Evolutionary conservation across 2,888 invertebrate species (phyloP).

Genomic region (Drosophila aldrichi): DNA sequence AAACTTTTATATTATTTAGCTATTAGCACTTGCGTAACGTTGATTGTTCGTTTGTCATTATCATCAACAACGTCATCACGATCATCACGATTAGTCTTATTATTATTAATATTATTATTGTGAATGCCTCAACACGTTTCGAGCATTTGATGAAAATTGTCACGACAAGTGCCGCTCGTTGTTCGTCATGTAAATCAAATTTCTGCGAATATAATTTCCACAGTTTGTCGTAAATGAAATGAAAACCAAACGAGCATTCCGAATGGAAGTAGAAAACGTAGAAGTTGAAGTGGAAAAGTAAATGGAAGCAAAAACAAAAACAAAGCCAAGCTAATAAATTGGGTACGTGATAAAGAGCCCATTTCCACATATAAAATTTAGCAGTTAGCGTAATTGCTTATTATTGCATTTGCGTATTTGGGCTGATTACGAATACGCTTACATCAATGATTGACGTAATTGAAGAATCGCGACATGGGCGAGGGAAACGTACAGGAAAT

Average conservation of each 20-base stretch:
- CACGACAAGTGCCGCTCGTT: constrained; percentile 67
- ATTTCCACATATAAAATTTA: constrained; percentile 22
- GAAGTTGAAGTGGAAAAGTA: constrained; percentile 1
- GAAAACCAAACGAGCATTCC: constrained; percentile 35
- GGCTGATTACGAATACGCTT: constrained; percentile 23
- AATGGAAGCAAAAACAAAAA: neutral
- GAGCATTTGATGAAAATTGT: constrained; percentile 50
- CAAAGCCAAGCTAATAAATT: constrained; percentile 28
- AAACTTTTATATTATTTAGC: constrained; percentile 61
- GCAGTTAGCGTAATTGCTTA: constrained; percentile 20
- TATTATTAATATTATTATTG: constrained; percentile 26
- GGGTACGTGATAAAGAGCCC: constrained; percentile 51
- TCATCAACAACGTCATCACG: constrained; percentile 15
- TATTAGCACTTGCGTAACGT: constrained; percentile 62
- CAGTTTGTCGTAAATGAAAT: constrained; percentile 44
- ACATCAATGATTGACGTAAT: constrained; percentile 9
- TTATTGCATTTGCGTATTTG: constrained; percentile 59
- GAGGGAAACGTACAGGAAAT: neutral
- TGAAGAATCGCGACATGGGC: no score
- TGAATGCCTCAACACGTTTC: constrained; percentile 64
- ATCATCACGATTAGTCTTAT: neutral
- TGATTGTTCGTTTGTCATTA: constrained; percentile 20
- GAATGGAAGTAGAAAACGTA: constrained; percentile 21
- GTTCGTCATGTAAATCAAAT: constrained; percentile 67
- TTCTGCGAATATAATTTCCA: constrained; percentile 46